phyloP scores from a whole-genome alignment of 2,888 invertebrate genomes.

The Synanthedon tipuliformis region DNA sequence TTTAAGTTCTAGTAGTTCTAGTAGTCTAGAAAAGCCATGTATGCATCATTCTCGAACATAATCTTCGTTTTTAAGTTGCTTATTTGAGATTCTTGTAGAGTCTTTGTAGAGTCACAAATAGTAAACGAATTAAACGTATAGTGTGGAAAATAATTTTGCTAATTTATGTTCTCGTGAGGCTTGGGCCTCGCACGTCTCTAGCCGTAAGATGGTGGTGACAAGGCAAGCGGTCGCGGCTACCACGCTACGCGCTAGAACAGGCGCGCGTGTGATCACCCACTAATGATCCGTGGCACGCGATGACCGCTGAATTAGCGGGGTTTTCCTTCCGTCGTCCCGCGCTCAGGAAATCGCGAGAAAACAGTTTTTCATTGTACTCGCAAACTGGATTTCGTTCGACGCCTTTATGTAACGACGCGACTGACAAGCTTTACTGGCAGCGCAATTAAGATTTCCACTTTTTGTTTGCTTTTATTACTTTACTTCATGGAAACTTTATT shows the following conservation, averaged over 20 bases:
- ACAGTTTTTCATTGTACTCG: constrained; percentile 54
- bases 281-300: constrained; percentile 59
- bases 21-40: no score
- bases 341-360: constrained; percentile 64
- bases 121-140: no score
- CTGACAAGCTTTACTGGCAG: constrained; percentile 52
- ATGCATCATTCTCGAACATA: no score
- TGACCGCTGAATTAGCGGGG: constrained; percentile 48
- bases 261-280: constrained; percentile 18
- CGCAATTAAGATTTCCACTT: constrained; percentile 68
- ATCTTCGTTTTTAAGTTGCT: no score
- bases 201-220: constrained; percentile 2
- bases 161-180: constrained; percentile 2
- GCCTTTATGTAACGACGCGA: constrained; percentile 59
- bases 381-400: constrained; percentile 57
- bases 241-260: constrained; percentile 6
- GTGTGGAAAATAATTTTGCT: no score
- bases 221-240: constrained; percentile 3
- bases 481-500: constrained; percentile 68
- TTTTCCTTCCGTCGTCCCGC: constrained; percentile 61
- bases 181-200: constrained; percentile 6
- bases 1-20: no score
- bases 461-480: constrained; percentile 65
- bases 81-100: no score
- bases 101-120: no score